Evolutionary conservation across 2,888 invertebrate genomes (phyloP).

Genomic region (Drosophila greeni): DNA sequence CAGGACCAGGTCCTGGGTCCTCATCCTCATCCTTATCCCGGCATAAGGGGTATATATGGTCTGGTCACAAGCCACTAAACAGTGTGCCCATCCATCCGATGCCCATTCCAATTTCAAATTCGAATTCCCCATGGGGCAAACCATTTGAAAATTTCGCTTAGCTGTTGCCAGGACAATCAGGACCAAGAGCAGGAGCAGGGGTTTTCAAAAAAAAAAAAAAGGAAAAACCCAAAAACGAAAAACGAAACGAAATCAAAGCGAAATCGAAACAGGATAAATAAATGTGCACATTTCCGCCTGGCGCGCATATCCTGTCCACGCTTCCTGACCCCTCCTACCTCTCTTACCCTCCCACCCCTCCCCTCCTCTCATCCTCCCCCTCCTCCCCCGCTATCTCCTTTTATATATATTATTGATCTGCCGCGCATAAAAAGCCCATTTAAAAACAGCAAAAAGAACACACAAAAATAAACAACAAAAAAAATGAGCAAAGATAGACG

Average conservation of each 20-base stretch:
- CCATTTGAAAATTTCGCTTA: conserved; percentile 75
- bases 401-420: conserved; percentile 74
- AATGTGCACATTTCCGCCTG: conserved; percentile 75
- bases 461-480: background rate
- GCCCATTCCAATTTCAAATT: conserved; percentile 24
- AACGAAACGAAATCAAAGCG: conserved; percentile 67
- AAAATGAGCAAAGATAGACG: background rate
- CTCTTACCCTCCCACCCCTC: no score
- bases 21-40: background rate
- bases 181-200: background rate
- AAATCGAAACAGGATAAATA: conserved; percentile 75
- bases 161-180: conserved; percentile 45
- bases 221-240: conserved; percentile 25
- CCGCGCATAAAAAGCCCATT: conserved; percentile 75
- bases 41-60: background rate
- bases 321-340: conserved; percentile 49
- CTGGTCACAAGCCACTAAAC: conserved; percentile 62
- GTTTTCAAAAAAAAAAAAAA: conserved; percentile 1
- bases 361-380: background rate
- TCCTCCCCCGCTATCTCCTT: conserved; percentile 35
- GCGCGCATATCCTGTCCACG: conserved; percentile 71
- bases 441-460: conserved; percentile 58
- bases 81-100: conserved; percentile 24
- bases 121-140: conserved; percentile 58
- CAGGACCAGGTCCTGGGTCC: background rate